A percentile compares a stretch with the other conserved stretches of the same genome.
These are phyloP conservation scores for Sorex fumeus DNA, from an alignment of 2,113 vertebrate genomes.

Conservation along the genomic window DNA sequence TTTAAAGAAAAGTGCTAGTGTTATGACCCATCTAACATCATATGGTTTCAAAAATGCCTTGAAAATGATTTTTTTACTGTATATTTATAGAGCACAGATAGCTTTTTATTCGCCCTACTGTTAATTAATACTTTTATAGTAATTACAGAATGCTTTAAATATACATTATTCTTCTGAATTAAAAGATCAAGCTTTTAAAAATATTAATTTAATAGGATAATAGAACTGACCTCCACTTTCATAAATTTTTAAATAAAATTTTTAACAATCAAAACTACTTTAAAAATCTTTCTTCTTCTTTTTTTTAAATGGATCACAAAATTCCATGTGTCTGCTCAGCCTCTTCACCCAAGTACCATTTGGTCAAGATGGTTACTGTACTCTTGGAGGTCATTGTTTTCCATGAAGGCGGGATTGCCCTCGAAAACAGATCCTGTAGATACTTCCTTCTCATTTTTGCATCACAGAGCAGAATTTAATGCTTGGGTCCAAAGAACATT, in stretches of 20 bases:
- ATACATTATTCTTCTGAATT: conserved; percentile 88
- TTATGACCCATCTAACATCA: conserved; percentile 87
- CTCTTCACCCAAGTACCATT: conserved; percentile 53
- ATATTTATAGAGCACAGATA: conserved; percentile 88
- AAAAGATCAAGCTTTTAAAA: conserved; percentile 86
- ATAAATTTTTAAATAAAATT: conserved; percentile 86
- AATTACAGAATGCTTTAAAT: conserved; percentile 91
- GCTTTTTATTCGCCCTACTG: conserved; percentile 86
- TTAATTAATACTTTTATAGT: conserved; percentile 91
- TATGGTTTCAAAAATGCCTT: conserved; percentile 87
- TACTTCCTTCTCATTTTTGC: conserved; percentile 13
- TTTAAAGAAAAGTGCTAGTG: conserved; percentile 89
- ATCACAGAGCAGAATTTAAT: background rate
- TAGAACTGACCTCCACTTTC: conserved; percentile 86
- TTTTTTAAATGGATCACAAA: conserved; percentile 47
- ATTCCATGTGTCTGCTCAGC: conserved; percentile 42
- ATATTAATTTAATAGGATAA: conserved; percentile 89
- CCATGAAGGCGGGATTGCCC: conserved; percentile 64
- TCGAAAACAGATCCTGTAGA: conserved; percentile 56
- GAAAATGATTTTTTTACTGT: conserved; percentile 88
- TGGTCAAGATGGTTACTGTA: conserved; percentile 32
- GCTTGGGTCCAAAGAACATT: background rate
- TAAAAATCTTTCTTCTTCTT: conserved; percentile 80
- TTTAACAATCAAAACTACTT: conserved; percentile 80
- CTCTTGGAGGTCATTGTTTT: conserved; percentile 67